These are phyloP conservation scores for Pseudois nayaur DNA, from an alignment of 2,113 vertebrate genomes.

Conservation along the genomic window DNA sequence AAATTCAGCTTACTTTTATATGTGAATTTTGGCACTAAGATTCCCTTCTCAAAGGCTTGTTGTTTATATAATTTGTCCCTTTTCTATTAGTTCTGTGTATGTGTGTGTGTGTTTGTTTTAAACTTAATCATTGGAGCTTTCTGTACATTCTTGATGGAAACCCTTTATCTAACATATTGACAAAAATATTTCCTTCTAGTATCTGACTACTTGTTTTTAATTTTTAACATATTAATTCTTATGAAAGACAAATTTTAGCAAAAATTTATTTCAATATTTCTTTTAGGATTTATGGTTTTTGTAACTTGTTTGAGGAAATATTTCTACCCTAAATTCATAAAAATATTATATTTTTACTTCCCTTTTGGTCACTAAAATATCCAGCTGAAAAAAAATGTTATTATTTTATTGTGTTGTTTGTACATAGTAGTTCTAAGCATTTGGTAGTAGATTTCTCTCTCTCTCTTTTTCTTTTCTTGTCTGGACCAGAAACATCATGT, in stretches of 20 bases:
- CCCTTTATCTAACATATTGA: neutral
- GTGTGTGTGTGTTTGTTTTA: neutral
- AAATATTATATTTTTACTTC: neutral
- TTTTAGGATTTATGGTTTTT: neutral
- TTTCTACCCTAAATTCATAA: neutral
- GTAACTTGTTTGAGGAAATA: neutral
- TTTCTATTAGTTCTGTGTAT: neutral
- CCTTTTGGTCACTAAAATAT: neutral
- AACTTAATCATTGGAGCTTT: neutral
- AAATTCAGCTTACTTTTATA: neutral
- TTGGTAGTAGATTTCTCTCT: neutral
- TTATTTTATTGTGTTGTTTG: neutral
- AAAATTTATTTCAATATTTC: neutral
- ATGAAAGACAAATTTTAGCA: neutral
- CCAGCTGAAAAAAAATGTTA: neutral
- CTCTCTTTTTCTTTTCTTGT: neutral
- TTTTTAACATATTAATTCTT: neutral
- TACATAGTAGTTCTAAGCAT: neutral
- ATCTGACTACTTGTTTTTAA: neutral
- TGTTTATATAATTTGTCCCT: neutral
- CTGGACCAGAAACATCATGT: neutral
- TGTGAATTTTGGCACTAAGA: neutral
- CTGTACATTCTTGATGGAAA: neutral
- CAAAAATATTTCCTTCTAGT: neutral
- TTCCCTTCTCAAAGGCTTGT: neutral